phyloP scores from a whole-genome alignment of 2,113 vertebrate genomes.

The Garra rufa region DNA sequence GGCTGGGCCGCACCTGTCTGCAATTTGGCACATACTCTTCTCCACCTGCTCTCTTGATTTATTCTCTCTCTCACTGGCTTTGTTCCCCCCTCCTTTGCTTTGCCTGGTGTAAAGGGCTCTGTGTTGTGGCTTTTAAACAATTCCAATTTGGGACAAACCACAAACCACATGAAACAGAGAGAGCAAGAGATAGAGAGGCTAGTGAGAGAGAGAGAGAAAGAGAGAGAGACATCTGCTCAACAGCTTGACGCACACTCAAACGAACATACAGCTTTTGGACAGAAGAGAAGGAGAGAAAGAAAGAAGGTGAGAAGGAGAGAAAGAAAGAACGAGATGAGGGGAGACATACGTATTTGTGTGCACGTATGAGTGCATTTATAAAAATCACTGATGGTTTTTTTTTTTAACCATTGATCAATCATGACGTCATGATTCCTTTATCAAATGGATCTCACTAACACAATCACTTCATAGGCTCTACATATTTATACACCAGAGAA shows the following conservation, averaged over 20 bases:
- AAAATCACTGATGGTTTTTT: neutral
- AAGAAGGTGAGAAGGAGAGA: neutral
- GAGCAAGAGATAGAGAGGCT: slow-evolving; percentile 38
- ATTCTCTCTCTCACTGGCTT: slow-evolving; percentile 40
- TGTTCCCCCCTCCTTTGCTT: slow-evolving; percentile 41
- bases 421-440: neutral
- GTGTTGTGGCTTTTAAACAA: slow-evolving; percentile 61
- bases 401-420: neutral
- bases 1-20: slow-evolving; percentile 62
- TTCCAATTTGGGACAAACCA: slow-evolving; percentile 64
- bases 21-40: slow-evolving; percentile 65
- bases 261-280: slow-evolving; percentile 28
- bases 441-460: neutral
- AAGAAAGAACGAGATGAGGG: neutral
- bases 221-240: slow-evolving; percentile 60
- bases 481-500: slow-evolving; percentile 31
- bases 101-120: slow-evolving; percentile 51
- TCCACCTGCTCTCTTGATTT: slow-evolving; percentile 65
- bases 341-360: neutral
- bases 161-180: slow-evolving; percentile 63
- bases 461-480: slow-evolving; percentile 1
- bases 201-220: slow-evolving; percentile 27
- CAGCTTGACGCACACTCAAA: slow-evolving; percentile 53
- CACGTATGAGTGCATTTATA: neutral
- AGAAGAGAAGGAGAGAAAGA: neutral